phyloP scores from a whole-genome alignment of 2,888 invertebrate species.

The Acleris holmiana region DNA sequence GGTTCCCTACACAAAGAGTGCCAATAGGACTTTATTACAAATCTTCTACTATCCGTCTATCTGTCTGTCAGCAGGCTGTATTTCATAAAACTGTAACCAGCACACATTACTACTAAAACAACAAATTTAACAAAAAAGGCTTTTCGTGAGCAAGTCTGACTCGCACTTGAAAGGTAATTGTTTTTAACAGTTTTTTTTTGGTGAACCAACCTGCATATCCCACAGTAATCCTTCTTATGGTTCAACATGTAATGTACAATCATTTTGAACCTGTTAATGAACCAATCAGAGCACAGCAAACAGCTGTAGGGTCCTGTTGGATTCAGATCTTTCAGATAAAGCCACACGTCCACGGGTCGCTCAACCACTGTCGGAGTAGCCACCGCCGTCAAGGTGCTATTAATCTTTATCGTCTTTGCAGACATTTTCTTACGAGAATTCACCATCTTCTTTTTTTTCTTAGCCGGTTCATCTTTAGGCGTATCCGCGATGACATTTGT shows the following conservation, averaged over 20 bases:
- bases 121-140: no score
- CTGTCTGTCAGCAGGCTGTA: no score
- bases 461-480: constrained; percentile 41
- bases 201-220: constrained; percentile 72
- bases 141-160: no score
- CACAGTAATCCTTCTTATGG: constrained; percentile 80
- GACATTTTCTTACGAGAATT: constrained; percentile 44
- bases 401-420: constrained; percentile 49
- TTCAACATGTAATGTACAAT: constrained; percentile 79
- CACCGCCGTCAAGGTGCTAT: constrained; percentile 45
- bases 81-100: no score
- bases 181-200: neutral
- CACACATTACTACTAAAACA: no score
- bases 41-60: no score
- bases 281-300: constrained; percentile 76
- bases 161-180: neutral
- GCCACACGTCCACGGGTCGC: constrained; percentile 75
- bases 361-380: constrained; percentile 56
- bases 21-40: no score
- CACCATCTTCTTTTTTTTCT: constrained; percentile 52
- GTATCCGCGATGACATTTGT: constrained; percentile 38
- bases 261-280: constrained; percentile 75
- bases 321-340: constrained; percentile 78
- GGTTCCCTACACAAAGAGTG: no score
- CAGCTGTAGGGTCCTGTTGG: constrained; percentile 77